A percentile compares a stretch with the other conserved stretches of the same genome.
phyloP scores from a whole-genome alignment of 2,888 invertebrate genomes.

The Saturnia japonica region DNA sequence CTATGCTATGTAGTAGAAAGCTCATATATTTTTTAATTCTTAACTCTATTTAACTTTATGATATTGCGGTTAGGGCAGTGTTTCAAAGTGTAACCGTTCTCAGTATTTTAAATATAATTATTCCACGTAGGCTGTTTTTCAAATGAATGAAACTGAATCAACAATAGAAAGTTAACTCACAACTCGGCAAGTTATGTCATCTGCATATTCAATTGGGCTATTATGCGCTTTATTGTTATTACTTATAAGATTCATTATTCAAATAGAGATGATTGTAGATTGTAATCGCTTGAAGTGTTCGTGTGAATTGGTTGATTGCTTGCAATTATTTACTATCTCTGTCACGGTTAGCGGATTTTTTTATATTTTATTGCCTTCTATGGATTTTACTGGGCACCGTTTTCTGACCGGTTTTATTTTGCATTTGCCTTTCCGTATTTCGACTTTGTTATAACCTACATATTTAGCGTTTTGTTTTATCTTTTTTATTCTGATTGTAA shows the following conservation, averaged over 20 bases:
- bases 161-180: constrained; percentile 41
- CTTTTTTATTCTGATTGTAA: background rate
- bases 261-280: background rate
- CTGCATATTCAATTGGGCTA: background rate
- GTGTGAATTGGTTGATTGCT: constrained; percentile 41
- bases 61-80: too few species aligned
- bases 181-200: constrained; percentile 31
- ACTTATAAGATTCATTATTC: background rate
- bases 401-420: constrained; percentile 7
- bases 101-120: background rate
- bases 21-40: too few species aligned
- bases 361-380: constrained; percentile 3
- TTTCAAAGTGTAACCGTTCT: background rate
- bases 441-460: constrained; percentile 1
- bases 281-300: constrained; percentile 22
- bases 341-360: constrained; percentile 24
- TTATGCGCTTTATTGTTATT: background rate
- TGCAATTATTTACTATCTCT: constrained; percentile 32
- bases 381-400: constrained; percentile 11
- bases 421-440: background rate
- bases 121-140: constrained; percentile 39
- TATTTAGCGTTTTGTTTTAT: background rate
- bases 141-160: constrained; percentile 42
- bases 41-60: too few species aligned
- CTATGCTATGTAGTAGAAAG: too few species aligned